phyloP scores from a whole-genome alignment of 2,797 vertebrate species.

The Clamator glandarius region DNA sequence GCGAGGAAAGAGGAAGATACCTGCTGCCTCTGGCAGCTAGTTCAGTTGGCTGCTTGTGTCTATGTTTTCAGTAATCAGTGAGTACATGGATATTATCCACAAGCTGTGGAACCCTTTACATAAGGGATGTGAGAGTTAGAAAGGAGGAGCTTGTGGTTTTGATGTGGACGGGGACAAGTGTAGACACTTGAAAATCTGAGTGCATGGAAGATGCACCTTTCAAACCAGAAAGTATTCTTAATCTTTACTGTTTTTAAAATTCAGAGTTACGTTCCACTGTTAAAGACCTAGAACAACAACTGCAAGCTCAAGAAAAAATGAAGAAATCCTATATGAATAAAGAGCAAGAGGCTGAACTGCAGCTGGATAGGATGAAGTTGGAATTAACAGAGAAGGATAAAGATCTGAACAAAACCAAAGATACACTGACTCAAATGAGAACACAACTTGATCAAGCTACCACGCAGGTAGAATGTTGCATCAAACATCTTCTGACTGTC shows the following conservation, averaged over 20 bases:
- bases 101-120: neutral
- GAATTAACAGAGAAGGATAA: slow-evolving; percentile 87
- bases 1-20: neutral
- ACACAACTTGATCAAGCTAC: slow-evolving; percentile 81
- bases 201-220: neutral
- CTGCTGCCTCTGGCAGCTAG: neutral
- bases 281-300: slow-evolving; percentile 75
- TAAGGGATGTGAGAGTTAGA: neutral
- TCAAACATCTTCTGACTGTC: neutral
- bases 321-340: slow-evolving; percentile 79
- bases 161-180: neutral
- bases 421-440: slow-evolving; percentile 82
- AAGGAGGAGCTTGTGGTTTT: neutral
- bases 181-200: neutral
- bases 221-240: neutral
- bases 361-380: slow-evolving; percentile 81
- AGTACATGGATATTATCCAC: neutral
- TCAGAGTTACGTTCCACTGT: slow-evolving; percentile 83
- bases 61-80: neutral
- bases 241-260: slow-evolving; percentile 26
- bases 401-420: slow-evolving; percentile 81
- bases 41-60: neutral
- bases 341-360: slow-evolving; percentile 83
- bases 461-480: slow-evolving; percentile 79
- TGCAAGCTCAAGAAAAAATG: slow-evolving; percentile 87